These are phyloP conservation scores for Melipona beecheii DNA, from an alignment of 2,888 invertebrate genomes.

Conservation along the genomic window DNA sequence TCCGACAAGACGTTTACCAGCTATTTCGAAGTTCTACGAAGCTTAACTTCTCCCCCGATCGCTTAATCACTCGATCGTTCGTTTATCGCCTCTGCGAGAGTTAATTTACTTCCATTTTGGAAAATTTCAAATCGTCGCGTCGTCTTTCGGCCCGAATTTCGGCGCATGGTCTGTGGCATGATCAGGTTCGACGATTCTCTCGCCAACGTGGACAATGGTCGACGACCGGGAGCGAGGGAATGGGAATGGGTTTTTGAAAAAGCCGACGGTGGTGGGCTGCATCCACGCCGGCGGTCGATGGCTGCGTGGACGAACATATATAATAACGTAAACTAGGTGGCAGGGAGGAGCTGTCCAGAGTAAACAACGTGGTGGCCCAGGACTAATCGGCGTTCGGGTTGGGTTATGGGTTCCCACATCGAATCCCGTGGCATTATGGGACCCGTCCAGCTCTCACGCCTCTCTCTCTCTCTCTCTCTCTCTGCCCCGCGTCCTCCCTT, in stretches of 20 bases:
- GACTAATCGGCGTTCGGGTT: constrained; percentile 78
- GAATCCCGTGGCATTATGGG: constrained; percentile 73
- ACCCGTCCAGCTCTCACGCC: constrained; percentile 76
- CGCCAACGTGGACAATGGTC: not conserved
- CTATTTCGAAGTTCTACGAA: not conserved
- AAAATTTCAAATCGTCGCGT: not conserved
- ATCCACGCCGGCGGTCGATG: constrained; percentile 69
- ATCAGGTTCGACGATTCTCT: constrained; percentile 11
- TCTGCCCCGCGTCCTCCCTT: constrained; percentile 10
- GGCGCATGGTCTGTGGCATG: not conserved
- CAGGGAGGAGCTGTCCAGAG: constrained; percentile 74
- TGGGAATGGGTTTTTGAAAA: constrained; percentile 46
- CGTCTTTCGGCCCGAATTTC: not conserved
- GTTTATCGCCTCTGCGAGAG: not conserved
- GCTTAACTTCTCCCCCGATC: too few relatives aligned
- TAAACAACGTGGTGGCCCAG: constrained; percentile 79
- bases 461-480: constrained; percentile 49
- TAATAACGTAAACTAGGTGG: constrained; percentile 77
- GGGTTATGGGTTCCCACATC: constrained; percentile 77
- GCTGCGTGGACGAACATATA: constrained; percentile 72
- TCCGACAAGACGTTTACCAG: not conserved
- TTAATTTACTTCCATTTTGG: not conserved
- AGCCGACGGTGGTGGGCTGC: constrained; percentile 63
- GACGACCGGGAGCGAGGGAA: not conserved
- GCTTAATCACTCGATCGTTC: not conserved